A percentile compares a stretch with the other conserved stretches of the same genome.
These are phyloP conservation scores for Mareca strepera DNA, from an alignment of 2,797 vertebrate species.

Conservation along the genomic window DNA sequence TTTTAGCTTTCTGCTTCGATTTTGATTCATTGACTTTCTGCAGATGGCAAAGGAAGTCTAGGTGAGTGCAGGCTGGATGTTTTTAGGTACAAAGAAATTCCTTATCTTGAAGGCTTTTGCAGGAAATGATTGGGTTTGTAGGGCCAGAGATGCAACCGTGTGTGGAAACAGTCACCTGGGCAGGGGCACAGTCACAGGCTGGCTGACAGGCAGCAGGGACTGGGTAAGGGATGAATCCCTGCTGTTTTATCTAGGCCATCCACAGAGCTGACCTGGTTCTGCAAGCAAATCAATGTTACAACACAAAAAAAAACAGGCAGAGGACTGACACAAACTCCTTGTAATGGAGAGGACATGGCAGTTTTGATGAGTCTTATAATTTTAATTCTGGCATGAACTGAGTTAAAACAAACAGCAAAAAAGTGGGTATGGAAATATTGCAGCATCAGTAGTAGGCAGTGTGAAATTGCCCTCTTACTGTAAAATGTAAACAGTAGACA, in stretches of 20 bases:
- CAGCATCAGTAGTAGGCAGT: slow-evolving; percentile 39
- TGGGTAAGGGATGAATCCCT: not conserved
- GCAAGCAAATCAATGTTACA: not conserved
- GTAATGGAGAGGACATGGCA: not conserved
- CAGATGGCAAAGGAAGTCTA: not conserved
- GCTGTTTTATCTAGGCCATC: not conserved
- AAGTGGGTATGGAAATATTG: slow-evolving; percentile 35
- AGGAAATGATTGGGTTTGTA: not conserved
- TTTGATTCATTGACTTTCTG: not conserved
- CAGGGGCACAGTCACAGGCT: not conserved
- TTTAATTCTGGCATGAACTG: not conserved
- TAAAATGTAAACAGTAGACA: slow-evolving; percentile 38
- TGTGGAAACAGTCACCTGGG: not conserved
- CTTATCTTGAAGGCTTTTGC: not conserved
- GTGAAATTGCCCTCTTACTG: slow-evolving; percentile 47
- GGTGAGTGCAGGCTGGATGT: accelerated
- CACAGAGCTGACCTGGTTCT: not conserved
- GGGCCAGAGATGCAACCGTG: not conserved
- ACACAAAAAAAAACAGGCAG: not conserved
- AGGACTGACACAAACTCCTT: not conserved
- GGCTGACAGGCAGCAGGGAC: not conserved
- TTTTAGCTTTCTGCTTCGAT: not conserved
- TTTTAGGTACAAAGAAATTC: not conserved
- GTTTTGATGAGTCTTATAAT: not conserved
- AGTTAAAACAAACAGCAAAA: slow-evolving; percentile 10